Conservation (phyloP, 2,888 invertebrate genomes). For the Diplazon laetatorius region DNA sequence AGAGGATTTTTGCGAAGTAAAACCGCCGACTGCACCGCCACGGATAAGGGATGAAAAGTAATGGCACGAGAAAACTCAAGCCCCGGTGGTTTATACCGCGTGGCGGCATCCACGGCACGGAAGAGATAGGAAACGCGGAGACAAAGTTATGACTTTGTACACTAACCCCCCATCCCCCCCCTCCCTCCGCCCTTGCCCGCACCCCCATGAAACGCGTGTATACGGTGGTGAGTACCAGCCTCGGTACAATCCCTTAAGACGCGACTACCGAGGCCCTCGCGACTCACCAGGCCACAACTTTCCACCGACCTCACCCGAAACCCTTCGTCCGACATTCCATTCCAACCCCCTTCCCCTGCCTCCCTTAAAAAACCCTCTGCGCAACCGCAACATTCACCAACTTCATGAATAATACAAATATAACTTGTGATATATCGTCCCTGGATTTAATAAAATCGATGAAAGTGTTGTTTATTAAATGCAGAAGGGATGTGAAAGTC, state of each 20-base stretch:
- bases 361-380: not conserved
- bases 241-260: constrained; percentile 12
- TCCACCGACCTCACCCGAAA: constrained; percentile 5
- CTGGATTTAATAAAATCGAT: no score
- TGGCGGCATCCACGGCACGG: constrained; percentile 43
- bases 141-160: constrained; percentile 66
- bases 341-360: not conserved
- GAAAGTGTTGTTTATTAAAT: no score
- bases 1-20: constrained; percentile 38
- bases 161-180: no score
- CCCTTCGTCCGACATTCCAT: constrained; percentile 1
- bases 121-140: constrained; percentile 61
- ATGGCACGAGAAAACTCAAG: constrained; percentile 65
- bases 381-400: not conserved
- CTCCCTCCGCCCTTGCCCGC: no score
- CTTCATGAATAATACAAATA: constrained; percentile 10
- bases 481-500: no score
- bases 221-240: not conserved
- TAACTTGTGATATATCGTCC: no score
- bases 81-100: constrained; percentile 6
- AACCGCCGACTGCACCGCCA: constrained; percentile 50
- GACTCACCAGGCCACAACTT: constrained; percentile 1
- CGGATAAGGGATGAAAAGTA: constrained; percentile 68
- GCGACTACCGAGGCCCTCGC: constrained; percentile 3
- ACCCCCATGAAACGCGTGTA: constrained; percentile 1